Conservation (phyloP, 2,113 vertebrate species). For the Lepus americanus region DNA sequence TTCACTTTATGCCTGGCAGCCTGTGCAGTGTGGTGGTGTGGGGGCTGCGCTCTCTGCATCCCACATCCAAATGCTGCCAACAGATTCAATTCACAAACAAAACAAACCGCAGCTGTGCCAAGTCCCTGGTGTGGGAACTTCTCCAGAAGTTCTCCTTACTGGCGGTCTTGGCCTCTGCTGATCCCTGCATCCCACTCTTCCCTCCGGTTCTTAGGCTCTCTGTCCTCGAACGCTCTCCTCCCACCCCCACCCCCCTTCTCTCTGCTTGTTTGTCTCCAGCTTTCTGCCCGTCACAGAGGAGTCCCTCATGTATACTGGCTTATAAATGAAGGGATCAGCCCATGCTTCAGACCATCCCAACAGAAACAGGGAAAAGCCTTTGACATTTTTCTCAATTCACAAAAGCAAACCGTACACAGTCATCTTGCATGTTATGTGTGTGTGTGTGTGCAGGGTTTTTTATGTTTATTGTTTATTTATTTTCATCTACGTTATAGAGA, state of each 20-base stretch:
- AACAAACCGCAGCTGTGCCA: not conserved
- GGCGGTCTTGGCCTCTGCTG: not conserved
- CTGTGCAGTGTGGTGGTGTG: not conserved
- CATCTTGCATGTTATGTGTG: not conserved
- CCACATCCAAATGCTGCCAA: not conserved
- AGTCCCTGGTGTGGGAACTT: not conserved
- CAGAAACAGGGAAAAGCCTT: not conserved
- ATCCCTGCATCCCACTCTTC: not conserved
- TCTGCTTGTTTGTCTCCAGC: not conserved
- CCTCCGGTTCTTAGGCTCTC: not conserved
- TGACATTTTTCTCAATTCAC: not conserved
- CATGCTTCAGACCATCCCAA: not conserved
- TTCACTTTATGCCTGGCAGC: slow-evolving; percentile 9
- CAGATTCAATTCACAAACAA: not conserved
- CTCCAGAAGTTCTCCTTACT: not conserved
- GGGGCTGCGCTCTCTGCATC: not conserved
- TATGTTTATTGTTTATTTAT: too few relatives aligned
- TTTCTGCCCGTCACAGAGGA: not conserved
- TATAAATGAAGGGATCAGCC: not conserved
- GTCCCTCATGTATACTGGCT: not conserved
- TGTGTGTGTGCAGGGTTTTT: too few relatives aligned
- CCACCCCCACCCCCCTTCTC: fast-evolving
- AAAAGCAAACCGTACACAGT: not conserved
- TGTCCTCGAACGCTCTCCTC: not conserved
- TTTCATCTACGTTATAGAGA: too few relatives aligned